Base-by-base conservation (phyloP, 1,140 invertebrate genomes). In the Onthophagus taurus region DNA sequence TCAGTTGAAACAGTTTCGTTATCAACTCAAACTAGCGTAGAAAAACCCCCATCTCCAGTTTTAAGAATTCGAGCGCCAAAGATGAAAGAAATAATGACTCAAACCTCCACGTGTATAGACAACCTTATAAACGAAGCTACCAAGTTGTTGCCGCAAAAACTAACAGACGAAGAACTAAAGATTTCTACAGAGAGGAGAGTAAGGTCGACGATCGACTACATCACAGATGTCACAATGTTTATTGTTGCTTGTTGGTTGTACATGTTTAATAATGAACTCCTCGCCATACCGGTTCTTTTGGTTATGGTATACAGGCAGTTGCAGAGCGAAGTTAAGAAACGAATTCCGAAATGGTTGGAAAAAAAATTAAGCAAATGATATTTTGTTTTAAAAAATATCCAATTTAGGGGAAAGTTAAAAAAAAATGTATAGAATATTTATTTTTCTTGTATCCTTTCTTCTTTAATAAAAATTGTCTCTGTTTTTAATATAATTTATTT, bases 181-280 rank as follows among this genome's bases (percentile, higher is more conserved):
- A 49, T 50, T 11, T 45, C 45, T 48, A 77, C 81, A 1, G 74
- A 79, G 48, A 68, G 64, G 19, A 83, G 77, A 50, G 79, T 85
- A 1, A 70, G 75, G 33, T 72, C 74, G 4, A 74, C 71, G 0
- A 64, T 85, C 2, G 78, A 76, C 53, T 84, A 81, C 52, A 63
- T 76, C 6, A 81, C 81, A 0, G 82, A 85, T 57, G 52, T 84
- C 34, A 77, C 77, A 23, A 70, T 85, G 49, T 70, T 85, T 37
- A 34, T 80, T 11, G 72, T 85, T 1, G 84, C 84, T 4, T 79
- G 77, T 60, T 83, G 79, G 75, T 68, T 87, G 24, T 88, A 86
- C 60, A 60, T 85, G 8, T 87, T 85, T 54, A 81, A 83, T 54
- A 81, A 83, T 52, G 82, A 85, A 58, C 67, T 77, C 38, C 65